Evolutionary conservation across 2,113 vertebrate species (phyloP).

Genomic region (Tetrao urogallus): DNA sequence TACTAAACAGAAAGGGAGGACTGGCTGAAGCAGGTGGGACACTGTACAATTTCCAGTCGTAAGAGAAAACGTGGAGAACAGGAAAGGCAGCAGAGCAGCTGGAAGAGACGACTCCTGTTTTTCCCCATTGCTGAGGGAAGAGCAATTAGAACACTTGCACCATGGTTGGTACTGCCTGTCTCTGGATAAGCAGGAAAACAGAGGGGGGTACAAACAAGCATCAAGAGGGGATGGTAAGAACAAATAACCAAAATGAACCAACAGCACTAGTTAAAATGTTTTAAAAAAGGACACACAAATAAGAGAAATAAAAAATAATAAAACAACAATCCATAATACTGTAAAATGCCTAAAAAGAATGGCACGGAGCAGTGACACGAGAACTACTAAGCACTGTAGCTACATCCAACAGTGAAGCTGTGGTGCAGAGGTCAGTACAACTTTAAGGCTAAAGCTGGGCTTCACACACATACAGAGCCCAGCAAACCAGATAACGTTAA

Average conservation of each 20-base stretch:
- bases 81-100: background rate
- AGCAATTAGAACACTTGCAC: background rate
- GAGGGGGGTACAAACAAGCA: background rate
- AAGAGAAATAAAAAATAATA: too few relatives aligned
- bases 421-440: background rate
- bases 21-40: background rate
- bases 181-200: background rate
- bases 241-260: background rate
- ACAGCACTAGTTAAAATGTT: background rate
- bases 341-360: background rate
- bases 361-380: background rate
- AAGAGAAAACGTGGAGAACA: background rate
- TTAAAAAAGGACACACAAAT: background rate
- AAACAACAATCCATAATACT: accelerated
- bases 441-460: background rate
- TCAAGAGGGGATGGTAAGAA: background rate
- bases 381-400: background rate
- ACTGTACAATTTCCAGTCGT: background rate
- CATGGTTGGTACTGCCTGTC: background rate
- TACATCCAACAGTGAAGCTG: background rate
- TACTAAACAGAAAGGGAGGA: background rate
- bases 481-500: background rate
- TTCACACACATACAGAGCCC: background rate
- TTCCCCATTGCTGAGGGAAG: background rate
- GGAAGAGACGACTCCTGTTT: background rate